Base-by-base conservation (phyloP, 1,140 invertebrate genomes). In the Trichonephila clavipes region DNA sequence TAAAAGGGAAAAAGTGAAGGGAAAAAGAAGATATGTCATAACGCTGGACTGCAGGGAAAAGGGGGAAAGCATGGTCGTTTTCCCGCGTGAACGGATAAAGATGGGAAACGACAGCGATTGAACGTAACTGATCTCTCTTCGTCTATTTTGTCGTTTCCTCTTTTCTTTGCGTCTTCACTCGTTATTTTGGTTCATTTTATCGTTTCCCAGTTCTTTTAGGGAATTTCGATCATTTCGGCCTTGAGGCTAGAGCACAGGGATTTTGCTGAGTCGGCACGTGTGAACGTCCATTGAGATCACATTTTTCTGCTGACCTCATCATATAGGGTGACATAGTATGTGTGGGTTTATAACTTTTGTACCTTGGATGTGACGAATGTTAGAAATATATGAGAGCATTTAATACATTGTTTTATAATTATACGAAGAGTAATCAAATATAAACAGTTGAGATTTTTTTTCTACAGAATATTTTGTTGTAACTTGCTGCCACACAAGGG, bases 101-200 rank as follows among this genome's bases (percentile, higher is more conserved):
- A 69, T 21, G 64, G 64, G 64, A 69, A 69, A 69, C 24, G 64
- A 24, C 64, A 24, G 64, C 64, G 64, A 69, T 69, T 69, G 64
- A 69, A 69, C 64, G 64, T 24, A 69, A 69, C 64, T 69, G 64
- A 69, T 69, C 64, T 69, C 64, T 69, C 64, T 69, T 69, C 64
- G 64, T 24, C 64, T 69, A 69, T 69, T 69, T 66, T 24, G 8
- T 24, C 64, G 64, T 69, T 69, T 14, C n/a, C 24, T 7, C n/a
- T 12, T n/a, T 21, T 8, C 64, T 24, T 8, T 12, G 10, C 1
- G 21, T 24, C n/a, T 2, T 0, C n/a, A 69, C 7, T 28, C 64
- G 64, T 69, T n/a, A 28, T 69, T 69, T 69, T 69, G n/a, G n/a
- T 24, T 69, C 24, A 12, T 69, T 69, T 69, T 24, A n/a, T 69